Conservation (phyloP, 1,140 invertebrate genomes). For the Drosophila erecta region DNA sequence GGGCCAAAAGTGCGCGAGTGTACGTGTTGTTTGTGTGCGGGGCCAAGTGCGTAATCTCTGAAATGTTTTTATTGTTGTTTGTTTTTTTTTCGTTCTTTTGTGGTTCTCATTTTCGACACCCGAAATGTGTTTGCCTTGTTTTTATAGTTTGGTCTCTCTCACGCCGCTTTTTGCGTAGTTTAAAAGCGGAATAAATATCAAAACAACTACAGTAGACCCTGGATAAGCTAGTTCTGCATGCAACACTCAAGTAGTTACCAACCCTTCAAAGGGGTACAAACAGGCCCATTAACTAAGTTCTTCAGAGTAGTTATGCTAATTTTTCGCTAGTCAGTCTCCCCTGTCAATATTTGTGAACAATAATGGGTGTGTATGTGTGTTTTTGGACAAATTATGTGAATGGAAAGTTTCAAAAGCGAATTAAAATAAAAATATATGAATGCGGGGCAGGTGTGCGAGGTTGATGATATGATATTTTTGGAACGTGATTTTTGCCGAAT, state of each 20-base stretch:
- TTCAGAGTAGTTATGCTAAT: too few species aligned
- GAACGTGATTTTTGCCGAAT: constrained; percentile 11
- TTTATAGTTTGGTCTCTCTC: constrained; percentile 52
- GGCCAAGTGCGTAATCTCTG: constrained; percentile 67
- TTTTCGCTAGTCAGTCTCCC: too few species aligned
- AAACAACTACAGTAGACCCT: constrained; percentile 19
- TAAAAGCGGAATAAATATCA: constrained; percentile 25
- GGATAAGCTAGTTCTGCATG: not conserved
- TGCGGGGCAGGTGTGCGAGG: constrained; percentile 4
- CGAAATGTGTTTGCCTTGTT: constrained; percentile 32
- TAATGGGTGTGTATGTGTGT: constrained; percentile 3
- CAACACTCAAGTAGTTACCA: too few species aligned
- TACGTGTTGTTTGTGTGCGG: constrained; percentile 21
- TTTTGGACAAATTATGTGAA: constrained; percentile 16
- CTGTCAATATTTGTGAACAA: too few species aligned
- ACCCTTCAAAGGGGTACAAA: too few species aligned
- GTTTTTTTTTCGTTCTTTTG: constrained; percentile 25
- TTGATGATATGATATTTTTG: constrained; percentile 13
- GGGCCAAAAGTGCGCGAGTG: constrained; percentile 3
- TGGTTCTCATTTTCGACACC: constrained; percentile 18
- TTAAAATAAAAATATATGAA: constrained; percentile 29
- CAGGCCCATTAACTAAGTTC: too few species aligned
- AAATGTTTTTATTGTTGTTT: constrained; percentile 57
- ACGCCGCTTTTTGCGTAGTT: constrained; percentile 61
- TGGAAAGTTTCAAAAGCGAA: constrained; percentile 43